Percentiles rank a stretch among this genome's conserved stretches.
These are phyloP conservation scores for Adela reaumurella DNA, from an alignment of 2,888 invertebrate genomes.

Conservation along the genomic window DNA sequence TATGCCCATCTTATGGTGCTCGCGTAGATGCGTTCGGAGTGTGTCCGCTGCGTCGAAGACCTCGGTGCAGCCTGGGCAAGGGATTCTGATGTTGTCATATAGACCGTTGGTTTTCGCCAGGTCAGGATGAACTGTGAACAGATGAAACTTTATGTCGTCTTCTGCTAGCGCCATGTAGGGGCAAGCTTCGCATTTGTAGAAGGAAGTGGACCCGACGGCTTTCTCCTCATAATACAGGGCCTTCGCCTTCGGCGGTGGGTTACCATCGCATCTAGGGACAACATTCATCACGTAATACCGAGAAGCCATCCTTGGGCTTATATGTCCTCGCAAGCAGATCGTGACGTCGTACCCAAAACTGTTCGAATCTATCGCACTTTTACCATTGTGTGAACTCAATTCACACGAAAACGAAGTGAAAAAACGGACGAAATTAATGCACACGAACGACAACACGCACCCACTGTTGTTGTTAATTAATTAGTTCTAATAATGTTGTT, in stretches of 20 bases:
- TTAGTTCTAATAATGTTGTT: too few relatives aligned
- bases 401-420: too few relatives aligned
- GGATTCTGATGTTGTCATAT: slow-evolving; percentile 51
- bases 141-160: slow-evolving; percentile 49
- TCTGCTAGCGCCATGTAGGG: slow-evolving; percentile 53
- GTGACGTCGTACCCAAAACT: too few relatives aligned
- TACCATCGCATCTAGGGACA: slow-evolving; percentile 14
- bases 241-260: slow-evolving; percentile 30
- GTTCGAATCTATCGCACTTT: too few relatives aligned
- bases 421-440: too few relatives aligned
- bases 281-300: slow-evolving; percentile 26
- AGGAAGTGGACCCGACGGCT: slow-evolving; percentile 44
- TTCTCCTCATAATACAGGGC: slow-evolving; percentile 49
- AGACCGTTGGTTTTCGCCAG: slow-evolving; percentile 50
- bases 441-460: too few relatives aligned
- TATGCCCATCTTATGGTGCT: slow-evolving; percentile 65
- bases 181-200: slow-evolving; percentile 54
- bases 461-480: too few relatives aligned
- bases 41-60: slow-evolving; percentile 62
- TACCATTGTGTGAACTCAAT: too few relatives aligned
- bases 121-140: slow-evolving; percentile 45
- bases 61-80: slow-evolving; percentile 66
- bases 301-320: slow-evolving; percentile 24
- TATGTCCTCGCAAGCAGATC: too few relatives aligned
- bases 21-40: slow-evolving; percentile 60